A percentile compares a stretch with the other conserved stretches of the same genome.
Conservation (phyloP, 2,888 invertebrate species). For the Crematogaster levior region DNA sequence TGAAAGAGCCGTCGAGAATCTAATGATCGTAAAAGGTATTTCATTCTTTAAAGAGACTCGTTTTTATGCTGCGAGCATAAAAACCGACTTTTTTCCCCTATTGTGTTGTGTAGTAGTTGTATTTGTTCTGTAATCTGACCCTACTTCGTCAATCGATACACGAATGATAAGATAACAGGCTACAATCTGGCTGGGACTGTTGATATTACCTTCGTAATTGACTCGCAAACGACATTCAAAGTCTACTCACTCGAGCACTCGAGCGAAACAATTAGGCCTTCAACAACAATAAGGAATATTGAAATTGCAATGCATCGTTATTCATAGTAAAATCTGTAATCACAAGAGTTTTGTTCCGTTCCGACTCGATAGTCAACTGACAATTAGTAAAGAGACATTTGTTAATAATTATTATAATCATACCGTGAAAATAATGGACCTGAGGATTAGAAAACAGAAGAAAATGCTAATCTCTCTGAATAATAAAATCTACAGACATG, state of each 20-base stretch:
- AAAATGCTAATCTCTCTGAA: not conserved
- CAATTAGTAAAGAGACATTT: not conserved
- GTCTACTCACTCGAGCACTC: constrained; percentile 33
- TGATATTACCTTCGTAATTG: constrained; percentile 46
- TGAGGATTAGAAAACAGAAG: no score
- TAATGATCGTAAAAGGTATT: constrained; percentile 2
- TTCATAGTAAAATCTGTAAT: not conserved
- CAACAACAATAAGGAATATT: constrained; percentile 36
- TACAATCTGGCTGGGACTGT: constrained; percentile 24
- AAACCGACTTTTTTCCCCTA: constrained; percentile 10
- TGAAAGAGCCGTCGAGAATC: not conserved
- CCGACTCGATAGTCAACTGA: not conserved
- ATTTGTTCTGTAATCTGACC: constrained; percentile 38
- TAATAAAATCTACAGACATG: not conserved
- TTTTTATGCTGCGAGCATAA: not conserved
- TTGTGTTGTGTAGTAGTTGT: constrained; percentile 23
- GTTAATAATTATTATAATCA: not conserved
- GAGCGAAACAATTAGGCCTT: constrained; percentile 34
- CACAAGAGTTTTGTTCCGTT: not conserved
- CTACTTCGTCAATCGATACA: constrained; percentile 35
- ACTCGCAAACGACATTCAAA: constrained; percentile 45
- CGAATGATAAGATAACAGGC: constrained; percentile 42
- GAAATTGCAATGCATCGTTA: constrained; percentile 23
- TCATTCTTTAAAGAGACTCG: constrained; percentile 9
- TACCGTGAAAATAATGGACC: not conserved